Base-by-base conservation (phyloP, 1,140 invertebrate species). In the Steinernema khuongi region DNA sequence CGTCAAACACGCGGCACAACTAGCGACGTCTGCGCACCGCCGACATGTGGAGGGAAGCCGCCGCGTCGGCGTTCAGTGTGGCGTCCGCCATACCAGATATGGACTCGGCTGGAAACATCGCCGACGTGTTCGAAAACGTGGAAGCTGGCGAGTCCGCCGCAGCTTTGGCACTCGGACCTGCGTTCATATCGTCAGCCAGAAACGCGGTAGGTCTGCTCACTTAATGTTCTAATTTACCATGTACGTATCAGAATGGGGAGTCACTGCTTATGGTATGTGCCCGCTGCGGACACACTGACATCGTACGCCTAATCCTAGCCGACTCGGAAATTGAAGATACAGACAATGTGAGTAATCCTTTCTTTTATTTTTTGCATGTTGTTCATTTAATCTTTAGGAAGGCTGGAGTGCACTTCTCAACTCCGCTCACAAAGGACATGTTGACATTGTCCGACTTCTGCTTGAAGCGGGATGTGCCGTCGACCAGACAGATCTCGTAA, bases 401-500 rank as follows among this genome's bases (percentile, higher is more conserved):
- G 92, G 92, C 78, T 98, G 95, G 95, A 93, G 92, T 31, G 90
- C 94, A 1, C 86, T 98, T 41, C 87, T 95, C 50, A 93, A 92
- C 86, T 94, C 94, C 14, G 89, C 94, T 0, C 94, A 94, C 81
- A 92, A 93, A 83, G 95, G 95, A 0, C 90, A 93, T 86, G 87
- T 90, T 22, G 90, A 93, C 74, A 90, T 96, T 66, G 92, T 92
- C 28, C 87, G 90, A 68, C 90, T 94, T 80, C 86, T 98, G 7
- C 84, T 97, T 1, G 93, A 96, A 77, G 91, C 92, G 86, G 92
- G 92, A 30, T 93, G 93, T 1, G 87, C 90, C 50, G 89, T 97
- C 66, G 93, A 98, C 82, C 92, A 96, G 78, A 90, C 91, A 79
- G 95, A 99, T 86, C 91, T 94, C 90, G 94, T 94, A 87, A 87